These are phyloP conservation scores for Isurus oxyrinchus DNA, from an alignment of 2,113 vertebrate species.

Conservation along the genomic window DNA sequence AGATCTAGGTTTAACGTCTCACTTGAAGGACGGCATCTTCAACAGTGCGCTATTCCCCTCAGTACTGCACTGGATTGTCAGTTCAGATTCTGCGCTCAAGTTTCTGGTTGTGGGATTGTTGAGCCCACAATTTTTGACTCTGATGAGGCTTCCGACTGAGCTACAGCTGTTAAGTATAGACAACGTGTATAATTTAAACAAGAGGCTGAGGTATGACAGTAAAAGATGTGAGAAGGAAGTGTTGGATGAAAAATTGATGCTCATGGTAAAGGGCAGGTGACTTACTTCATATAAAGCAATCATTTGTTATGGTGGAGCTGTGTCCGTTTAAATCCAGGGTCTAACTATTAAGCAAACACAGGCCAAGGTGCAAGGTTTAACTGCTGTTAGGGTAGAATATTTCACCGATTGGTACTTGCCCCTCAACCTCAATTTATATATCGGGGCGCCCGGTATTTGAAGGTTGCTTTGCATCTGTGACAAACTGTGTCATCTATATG, in stretches of 20 bases:
- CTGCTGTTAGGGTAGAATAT: neutral
- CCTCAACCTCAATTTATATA: neutral
- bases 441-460: neutral
- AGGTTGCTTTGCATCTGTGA: neutral
- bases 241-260: neutral
- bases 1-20: neutral
- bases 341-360: neutral
- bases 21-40: neutral
- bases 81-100: neutral
- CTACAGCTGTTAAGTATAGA: neutral
- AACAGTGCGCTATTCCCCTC: neutral
- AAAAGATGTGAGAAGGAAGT: neutral
- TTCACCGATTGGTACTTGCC: neutral
- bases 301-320: neutral
- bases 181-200: neutral
- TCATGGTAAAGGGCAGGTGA: neutral
- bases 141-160: neutral
- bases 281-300: neutral
- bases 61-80: neutral
- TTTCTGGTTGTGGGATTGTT: neutral
- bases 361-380: neutral
- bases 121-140: neutral
- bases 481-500: neutral
- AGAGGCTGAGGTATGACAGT: neutral
- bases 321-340: neutral